Percentiles rank a stretch among this genome's conserved stretches.
These are phyloP conservation scores for Calliscelio sp. DNA, from an alignment of 2,888 invertebrate genomes.

Conservation along the genomic window DNA sequence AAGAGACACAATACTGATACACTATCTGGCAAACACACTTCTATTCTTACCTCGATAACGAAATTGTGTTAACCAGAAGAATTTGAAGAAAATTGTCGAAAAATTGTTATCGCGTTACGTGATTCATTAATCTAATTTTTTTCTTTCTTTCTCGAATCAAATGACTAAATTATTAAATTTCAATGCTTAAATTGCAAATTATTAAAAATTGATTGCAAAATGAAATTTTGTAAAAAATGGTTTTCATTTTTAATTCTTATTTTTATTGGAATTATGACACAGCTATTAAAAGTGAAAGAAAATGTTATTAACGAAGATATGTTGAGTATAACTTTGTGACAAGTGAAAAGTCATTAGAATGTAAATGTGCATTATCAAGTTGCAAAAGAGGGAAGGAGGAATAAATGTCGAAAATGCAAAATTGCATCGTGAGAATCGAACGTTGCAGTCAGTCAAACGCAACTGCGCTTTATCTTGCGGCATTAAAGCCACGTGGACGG, in stretches of 20 bases:
- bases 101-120: conserved; percentile 34
- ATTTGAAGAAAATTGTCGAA: conserved; percentile 30
- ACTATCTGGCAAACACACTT: conserved; percentile 40
- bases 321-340: conserved; percentile 27
- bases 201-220: no score
- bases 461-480: conserved; percentile 66
- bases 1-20: conserved; percentile 42
- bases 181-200: no score
- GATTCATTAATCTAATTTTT: conserved; percentile 50
- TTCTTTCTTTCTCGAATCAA: not conserved
- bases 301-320: no score
- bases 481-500: conserved; percentile 73
- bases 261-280: no score
- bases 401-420: conserved; percentile 48
- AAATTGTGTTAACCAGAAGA: conserved; percentile 40
- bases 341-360: conserved; percentile 44
- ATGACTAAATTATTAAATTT: no score
- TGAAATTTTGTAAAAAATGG: no score
- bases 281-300: no score
- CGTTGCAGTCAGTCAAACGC: conserved; percentile 38
- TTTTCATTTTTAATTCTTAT: no score
- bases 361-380: conserved; percentile 42
- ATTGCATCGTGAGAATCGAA: conserved; percentile 59
- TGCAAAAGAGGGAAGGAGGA: conserved; percentile 13
- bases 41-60: conserved; percentile 51